Base-by-base conservation (phyloP, 2,888 invertebrate genomes). In the Dastarcus helophoroides region DNA sequence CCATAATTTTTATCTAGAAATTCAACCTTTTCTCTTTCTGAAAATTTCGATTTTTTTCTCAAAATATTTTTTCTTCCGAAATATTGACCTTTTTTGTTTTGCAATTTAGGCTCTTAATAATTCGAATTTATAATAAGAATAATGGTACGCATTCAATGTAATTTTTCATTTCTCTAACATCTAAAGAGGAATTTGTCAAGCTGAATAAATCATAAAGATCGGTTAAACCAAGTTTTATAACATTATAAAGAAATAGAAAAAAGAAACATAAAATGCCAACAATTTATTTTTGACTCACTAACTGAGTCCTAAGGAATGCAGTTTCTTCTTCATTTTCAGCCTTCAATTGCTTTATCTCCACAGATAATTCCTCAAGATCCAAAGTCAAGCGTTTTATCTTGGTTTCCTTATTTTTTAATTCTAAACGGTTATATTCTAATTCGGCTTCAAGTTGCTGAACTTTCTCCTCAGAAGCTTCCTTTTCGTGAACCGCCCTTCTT, bases 331-430 rank as follows among this genome's bases (percentile, higher is more conserved):
- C 71, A 29, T 60, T 63, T 36, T 67, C 68, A 24, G 60, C 56
- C 4, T 64, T 61, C 27, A 64, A 53, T 37, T 62, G 60, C 44
- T 63, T 66, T 41, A 79, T 64, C 51, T 81, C 77, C 59, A 71
- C 64, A 38, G 76, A 77, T 48, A 83, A 64, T 48, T 79, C 70
- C 51, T 79, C 79, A 46, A 79, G 74, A 63, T 84, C 83, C 39
- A 75, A 71, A 48, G 73, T 75, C 53, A 83, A 64, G 36, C 82
- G 67, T 64, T 69, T 69, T 62, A 79, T 75, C 69, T 76, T 78
- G 36, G 74, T 74, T 47, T 79, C 79, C 55, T 75, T 76, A 48
- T 76, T 76, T 40, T 68, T 68, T 46, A 78, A 60, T 46, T 73
- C 75, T 46, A 75, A 68, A 53, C 67, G 72, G 37, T 69, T 67